phyloP scores from a whole-genome alignment of 2,888 invertebrate species.

The Geophilus truncorum region DNA sequence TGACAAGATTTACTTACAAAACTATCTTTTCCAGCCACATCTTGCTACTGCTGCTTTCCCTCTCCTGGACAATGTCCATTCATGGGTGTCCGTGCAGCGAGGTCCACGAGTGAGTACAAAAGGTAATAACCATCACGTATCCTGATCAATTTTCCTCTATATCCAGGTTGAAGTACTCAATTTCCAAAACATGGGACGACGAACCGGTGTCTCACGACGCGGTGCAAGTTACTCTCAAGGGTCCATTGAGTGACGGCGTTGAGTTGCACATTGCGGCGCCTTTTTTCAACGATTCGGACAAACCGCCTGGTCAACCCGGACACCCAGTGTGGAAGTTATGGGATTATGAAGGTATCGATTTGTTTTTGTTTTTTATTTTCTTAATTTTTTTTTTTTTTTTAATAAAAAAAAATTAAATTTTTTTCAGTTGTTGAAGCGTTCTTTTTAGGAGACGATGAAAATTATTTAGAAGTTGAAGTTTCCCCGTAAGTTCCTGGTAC shows the following conservation, averaged over 20 bases:
- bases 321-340: conserved; percentile 48
- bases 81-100: background rate
- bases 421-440: conserved; percentile 52
- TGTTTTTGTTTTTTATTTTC: too few relatives aligned
- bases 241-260: conserved; percentile 36
- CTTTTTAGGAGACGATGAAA: conserved; percentile 51
- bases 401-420: background rate
- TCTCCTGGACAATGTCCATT: background rate
- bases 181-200: conserved; percentile 38
- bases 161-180: conserved; percentile 14
- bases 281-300: conserved; percentile 48
- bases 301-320: conserved; percentile 45
- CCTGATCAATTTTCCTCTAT: background rate
- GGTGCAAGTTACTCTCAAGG: conserved; percentile 38
- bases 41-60: background rate
- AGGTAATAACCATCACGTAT: background rate
- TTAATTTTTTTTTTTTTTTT: background rate
- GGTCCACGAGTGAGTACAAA: background rate
- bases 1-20: background rate
- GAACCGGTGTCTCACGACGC: conserved; percentile 37
- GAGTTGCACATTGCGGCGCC: conserved; percentile 44
- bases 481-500: conserved; percentile 50
- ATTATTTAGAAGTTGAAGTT: conserved; percentile 53
- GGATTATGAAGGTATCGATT: conserved; percentile 49
- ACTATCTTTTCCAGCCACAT: background rate